phyloP scores from a whole-genome alignment of 1,140 invertebrate species.

The Diorhabda carinulata region DNA sequence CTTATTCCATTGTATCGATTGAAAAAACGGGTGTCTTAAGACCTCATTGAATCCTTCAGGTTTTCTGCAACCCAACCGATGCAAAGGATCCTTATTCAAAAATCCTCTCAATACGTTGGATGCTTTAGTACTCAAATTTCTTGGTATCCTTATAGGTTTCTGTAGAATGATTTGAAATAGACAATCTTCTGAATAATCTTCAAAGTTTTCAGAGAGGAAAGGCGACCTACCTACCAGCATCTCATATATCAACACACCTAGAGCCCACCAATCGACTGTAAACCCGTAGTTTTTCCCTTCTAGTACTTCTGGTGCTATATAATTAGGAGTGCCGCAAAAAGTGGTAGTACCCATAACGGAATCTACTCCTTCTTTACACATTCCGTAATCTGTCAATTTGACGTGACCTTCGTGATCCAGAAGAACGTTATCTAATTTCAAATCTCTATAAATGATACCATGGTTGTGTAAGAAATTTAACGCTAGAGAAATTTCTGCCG shows the following conservation, averaged over 20 bases:
- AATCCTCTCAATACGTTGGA: conserved; percentile 99
- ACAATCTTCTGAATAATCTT: conserved; percentile 98
- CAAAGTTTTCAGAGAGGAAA: conserved; percentile 97
- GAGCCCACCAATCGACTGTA: too few species aligned
- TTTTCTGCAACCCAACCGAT: conserved; percentile 89
- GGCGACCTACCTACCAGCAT: conserved; percentile 98
- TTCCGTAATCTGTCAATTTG: too few species aligned
- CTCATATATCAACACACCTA: conserved; percentile 90
- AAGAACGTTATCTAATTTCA: too few species aligned
- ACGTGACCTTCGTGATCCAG: too few species aligned
- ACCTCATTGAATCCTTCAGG: conserved; percentile 91
- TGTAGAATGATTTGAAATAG: conserved; percentile 98
- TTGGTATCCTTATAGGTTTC: conserved; percentile 97
- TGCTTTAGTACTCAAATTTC: conserved; percentile 94
- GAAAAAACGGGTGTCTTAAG: conserved; percentile 94
- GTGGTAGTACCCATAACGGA: too few species aligned
- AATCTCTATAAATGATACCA: conserved; percentile 86
- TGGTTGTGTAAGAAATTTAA: conserved; percentile 96
- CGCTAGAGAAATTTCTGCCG: conserved; percentile 97
- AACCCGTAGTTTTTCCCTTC: too few species aligned
- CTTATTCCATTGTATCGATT: conserved; percentile 97
- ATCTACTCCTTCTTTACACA: too few species aligned
- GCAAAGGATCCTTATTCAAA: conserved; percentile 94
- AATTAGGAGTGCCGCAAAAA: too few species aligned
- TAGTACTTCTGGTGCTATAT: too few species aligned